These are phyloP conservation scores for Clavelina lepadiformis DNA, from an alignment of 23 tunicate species.

Conservation along the genomic window DNA sequence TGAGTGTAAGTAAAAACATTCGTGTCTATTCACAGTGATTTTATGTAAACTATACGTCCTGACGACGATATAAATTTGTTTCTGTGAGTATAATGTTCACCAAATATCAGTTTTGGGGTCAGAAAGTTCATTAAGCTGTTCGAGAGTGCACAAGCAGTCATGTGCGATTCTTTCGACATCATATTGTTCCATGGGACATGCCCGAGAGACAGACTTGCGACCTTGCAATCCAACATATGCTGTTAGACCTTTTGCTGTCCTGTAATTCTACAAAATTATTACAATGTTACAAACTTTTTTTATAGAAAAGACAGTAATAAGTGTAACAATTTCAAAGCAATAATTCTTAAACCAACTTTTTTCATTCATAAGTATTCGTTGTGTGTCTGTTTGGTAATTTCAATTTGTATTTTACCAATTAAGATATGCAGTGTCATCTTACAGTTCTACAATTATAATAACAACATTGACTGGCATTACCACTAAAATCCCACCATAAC, in stretches of 20 bases:
- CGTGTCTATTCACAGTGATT: too few species aligned
- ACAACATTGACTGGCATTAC: not conserved
- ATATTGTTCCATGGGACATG: slow-evolving; percentile 50
- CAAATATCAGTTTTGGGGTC: slow-evolving; percentile 22
- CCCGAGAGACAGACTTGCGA: slow-evolving; percentile 38
- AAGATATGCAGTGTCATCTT: too few species aligned
- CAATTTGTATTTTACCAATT: too few species aligned
- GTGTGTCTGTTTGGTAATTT: too few species aligned
- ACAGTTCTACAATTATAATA: too few species aligned
- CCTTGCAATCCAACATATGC: slow-evolving; percentile 28
- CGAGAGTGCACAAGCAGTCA: slow-evolving; percentile 30
- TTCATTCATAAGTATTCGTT: too few species aligned
- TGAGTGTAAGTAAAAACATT: too few species aligned
- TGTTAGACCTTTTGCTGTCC: slow-evolving; percentile 56
- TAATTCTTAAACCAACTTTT: too few species aligned
- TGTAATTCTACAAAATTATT: slow-evolving; percentile 51
- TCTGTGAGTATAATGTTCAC: slow-evolving; percentile 7
- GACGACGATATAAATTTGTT: too few species aligned
- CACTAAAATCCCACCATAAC: slow-evolving; percentile 15
- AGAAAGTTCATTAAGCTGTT: slow-evolving; percentile 23
- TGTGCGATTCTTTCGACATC: slow-evolving; percentile 27
- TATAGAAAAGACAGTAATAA: not conserved
- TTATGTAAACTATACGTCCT: too few species aligned
- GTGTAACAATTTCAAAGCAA: too few species aligned
- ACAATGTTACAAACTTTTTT: not conserved